phyloP scores from a whole-genome alignment of 2,113 vertebrate genomes.

The Plestiodon gilberti region DNA sequence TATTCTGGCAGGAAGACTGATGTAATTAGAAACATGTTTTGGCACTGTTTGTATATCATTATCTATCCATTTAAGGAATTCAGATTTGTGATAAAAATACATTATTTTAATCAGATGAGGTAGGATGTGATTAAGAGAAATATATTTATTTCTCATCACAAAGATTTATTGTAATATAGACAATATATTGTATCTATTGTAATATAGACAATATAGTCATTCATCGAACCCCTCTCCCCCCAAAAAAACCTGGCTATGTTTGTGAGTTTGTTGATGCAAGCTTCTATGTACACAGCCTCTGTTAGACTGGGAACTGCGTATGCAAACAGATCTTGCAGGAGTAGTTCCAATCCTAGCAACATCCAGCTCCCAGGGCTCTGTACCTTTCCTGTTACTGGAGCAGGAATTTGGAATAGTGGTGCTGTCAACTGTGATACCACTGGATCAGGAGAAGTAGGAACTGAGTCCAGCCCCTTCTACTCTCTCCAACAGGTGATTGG shows the following conservation, averaged over 20 bases:
- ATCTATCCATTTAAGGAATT: conserved; percentile 8
- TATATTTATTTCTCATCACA: conserved; percentile 10
- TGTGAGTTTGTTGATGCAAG: not conserved
- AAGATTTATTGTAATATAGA: not conserved
- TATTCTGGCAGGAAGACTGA: conserved; percentile 28
- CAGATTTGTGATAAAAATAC: conserved; percentile 27
- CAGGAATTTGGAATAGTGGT: not conserved
- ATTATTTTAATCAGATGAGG: conserved; percentile 9
- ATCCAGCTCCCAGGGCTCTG: not conserved
- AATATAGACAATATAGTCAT: not conserved
- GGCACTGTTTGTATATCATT: conserved; percentile 22
- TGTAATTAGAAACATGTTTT: conserved; percentile 20
- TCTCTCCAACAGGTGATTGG: not conserved
- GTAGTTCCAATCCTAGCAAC: too few species aligned
- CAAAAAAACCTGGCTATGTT: not conserved
- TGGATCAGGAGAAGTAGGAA: not conserved
- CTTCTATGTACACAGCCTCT: not conserved
- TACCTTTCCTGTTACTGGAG: not conserved
- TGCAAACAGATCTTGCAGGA: too few species aligned
- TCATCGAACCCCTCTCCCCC: too few species aligned
- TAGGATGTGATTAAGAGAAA: not conserved
- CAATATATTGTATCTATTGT: not conserved
- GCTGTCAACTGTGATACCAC: not conserved
- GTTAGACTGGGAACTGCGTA: not conserved
- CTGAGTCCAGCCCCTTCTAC: not conserved